phyloP scores from a whole-genome alignment of 2,797 vertebrate species.

The Erpetoichthys calabaricus region DNA sequence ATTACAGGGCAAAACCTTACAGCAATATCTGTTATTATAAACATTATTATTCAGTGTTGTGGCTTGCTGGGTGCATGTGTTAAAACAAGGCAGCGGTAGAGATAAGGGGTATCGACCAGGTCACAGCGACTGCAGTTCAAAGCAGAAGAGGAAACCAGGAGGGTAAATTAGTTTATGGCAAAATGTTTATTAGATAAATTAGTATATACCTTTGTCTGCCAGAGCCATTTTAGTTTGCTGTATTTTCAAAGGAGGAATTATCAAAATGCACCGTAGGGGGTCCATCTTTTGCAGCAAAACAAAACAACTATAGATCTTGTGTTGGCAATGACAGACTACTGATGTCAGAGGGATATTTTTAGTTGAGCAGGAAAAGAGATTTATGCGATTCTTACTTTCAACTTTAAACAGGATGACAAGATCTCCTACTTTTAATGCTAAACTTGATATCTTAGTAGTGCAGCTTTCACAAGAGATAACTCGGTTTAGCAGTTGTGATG shows the following conservation, averaged over 20 bases:
- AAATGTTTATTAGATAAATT: not conserved
- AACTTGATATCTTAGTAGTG: no score
- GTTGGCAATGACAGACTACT: not conserved
- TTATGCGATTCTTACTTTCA: not conserved
- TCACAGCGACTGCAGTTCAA: constrained; percentile 10
- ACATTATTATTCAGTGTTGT: constrained; percentile 15
- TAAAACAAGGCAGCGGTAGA: constrained; percentile 27
- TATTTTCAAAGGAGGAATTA: not conserved
- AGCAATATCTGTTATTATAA: constrained; percentile 41
- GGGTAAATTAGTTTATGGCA: not conserved
- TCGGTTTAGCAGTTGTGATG: not conserved
- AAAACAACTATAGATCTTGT: not conserved
- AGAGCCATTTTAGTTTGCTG: not conserved
- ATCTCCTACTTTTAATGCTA: not conserved
- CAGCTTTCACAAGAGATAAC: not conserved
- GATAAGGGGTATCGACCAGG: constrained; percentile 17
- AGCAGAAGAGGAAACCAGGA: not conserved
- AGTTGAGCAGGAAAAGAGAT: no score
- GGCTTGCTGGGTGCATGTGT: constrained; percentile 17
- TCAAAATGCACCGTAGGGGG: not conserved
- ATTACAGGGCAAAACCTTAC: constrained; percentile 38
- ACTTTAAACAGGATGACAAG: not conserved
- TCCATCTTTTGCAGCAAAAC: not conserved
- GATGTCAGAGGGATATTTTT: no score
- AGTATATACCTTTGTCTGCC: not conserved